These are phyloP conservation scores for Rhinoderma darwinii DNA, from an alignment of 2,113 vertebrate genomes.

Conservation along the genomic window DNA sequence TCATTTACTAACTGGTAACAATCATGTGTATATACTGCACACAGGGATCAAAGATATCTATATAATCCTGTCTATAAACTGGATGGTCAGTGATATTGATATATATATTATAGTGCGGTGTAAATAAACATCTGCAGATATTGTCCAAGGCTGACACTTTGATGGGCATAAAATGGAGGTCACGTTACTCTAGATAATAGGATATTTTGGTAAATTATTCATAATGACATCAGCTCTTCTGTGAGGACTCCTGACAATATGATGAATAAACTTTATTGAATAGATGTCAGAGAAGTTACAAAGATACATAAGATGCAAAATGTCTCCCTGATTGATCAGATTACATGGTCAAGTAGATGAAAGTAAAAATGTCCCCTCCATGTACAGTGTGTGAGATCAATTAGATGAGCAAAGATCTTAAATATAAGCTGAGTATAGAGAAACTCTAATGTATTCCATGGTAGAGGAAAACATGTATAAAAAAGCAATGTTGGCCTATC, in stretches of 20 bases:
- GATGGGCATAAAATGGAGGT: neutral
- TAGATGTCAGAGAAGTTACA: neutral
- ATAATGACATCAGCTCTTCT: neutral
- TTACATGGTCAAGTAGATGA: neutral
- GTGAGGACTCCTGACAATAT: neutral
- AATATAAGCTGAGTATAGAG: neutral
- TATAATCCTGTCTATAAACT: no score
- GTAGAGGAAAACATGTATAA: no score
- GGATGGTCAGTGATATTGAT: no score
- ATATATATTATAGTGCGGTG: no score
- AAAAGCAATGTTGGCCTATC: no score
- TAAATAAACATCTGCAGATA: neutral
- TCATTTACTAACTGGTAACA: no score
- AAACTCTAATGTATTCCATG: no score
- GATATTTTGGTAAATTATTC: neutral
- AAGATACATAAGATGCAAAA: neutral
- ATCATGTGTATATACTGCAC: no score
- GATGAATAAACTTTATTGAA: neutral
- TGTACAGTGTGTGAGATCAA: neutral
- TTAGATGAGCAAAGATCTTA: neutral
- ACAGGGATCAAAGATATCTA: no score
- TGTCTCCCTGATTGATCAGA: neutral
- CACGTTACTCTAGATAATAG: neutral
- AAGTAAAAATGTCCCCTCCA: neutral
- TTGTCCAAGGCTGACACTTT: neutral